Conservation (phyloP, 1,140 invertebrate genomes). For the Sminthurinus signatus region DNA sequence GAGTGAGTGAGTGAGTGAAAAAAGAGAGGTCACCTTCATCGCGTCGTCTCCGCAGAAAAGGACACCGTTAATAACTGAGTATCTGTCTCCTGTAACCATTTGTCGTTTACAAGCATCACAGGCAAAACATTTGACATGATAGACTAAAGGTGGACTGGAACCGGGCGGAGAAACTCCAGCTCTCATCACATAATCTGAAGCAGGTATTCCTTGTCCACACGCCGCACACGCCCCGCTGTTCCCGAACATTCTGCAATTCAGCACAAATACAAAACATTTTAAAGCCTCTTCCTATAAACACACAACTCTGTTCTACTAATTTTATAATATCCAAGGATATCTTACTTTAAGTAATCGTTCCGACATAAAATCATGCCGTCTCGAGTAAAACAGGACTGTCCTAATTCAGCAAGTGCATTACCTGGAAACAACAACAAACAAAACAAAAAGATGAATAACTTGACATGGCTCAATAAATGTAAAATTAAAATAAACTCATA, state of each 20-base stretch:
- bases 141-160: constrained; percentile 54
- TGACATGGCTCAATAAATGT: too few relatives aligned
- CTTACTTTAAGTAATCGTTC: constrained; percentile 85
- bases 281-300: too few relatives aligned
- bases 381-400: constrained; percentile 81
- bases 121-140: constrained; percentile 89
- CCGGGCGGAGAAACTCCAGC: constrained; percentile 50
- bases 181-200: constrained; percentile 84
- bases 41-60: constrained; percentile 41
- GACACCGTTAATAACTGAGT: constrained; percentile 42
- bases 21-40: constrained; percentile 31
- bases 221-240: constrained; percentile 74
- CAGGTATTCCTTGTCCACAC: constrained; percentile 82
- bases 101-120: constrained; percentile 83
- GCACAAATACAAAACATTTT: too few relatives aligned
- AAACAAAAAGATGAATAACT: too few relatives aligned
- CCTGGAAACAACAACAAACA: too few relatives aligned
- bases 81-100: constrained; percentile 80
- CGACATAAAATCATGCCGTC: constrained; percentile 88
- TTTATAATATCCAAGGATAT: too few relatives aligned
- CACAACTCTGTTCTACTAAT: too few relatives aligned
- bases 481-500: too few relatives aligned
- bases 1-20: too few relatives aligned
- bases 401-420: constrained; percentile 82
- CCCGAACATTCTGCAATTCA: constrained; percentile 77